Percentiles rank a stretch among this genome's conserved stretches.
Conservation (phyloP, 2,797 vertebrate species). For the Hemibagrus guttatus region DNA sequence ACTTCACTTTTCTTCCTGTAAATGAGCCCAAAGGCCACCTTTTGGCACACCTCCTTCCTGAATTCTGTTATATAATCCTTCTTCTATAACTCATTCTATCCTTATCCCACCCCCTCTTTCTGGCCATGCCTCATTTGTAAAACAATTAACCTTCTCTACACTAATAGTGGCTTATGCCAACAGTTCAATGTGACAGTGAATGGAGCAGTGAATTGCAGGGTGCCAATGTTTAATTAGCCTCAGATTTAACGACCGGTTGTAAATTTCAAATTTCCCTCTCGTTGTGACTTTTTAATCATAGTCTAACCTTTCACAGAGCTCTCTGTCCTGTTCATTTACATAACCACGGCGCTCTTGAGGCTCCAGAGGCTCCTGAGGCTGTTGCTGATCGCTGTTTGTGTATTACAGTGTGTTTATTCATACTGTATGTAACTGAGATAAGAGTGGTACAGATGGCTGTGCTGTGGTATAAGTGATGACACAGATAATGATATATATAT, state of each 20-base stretch:
- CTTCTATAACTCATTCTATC: not conserved
- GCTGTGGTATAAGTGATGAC: not conserved
- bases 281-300: constrained; percentile 1
- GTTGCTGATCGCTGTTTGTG: not conserved
- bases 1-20: not conserved
- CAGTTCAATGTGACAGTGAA: not conserved
- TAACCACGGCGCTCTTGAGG: not conserved
- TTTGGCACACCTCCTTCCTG: not conserved
- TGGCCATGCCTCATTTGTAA: not conserved
- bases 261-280: constrained; percentile 4
- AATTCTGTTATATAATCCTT: not conserved
- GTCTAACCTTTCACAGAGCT: not conserved
- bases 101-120: not conserved
- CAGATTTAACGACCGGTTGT: not conserved
- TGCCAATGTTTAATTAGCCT: constrained; percentile 3
- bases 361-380: not conserved
- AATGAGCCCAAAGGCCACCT: not conserved
- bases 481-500: too few species aligned
- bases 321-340: not conserved
- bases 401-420: not conserved
- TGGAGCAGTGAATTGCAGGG: not conserved
- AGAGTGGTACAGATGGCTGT: not conserved
- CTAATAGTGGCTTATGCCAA: not conserved
- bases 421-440: not conserved
- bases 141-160: not conserved